A percentile compares a stretch with the other conserved stretches of the same genome.
phyloP scores from a whole-genome alignment of 2,113 vertebrate genomes.

The Petrocephalus zakoni region DNA sequence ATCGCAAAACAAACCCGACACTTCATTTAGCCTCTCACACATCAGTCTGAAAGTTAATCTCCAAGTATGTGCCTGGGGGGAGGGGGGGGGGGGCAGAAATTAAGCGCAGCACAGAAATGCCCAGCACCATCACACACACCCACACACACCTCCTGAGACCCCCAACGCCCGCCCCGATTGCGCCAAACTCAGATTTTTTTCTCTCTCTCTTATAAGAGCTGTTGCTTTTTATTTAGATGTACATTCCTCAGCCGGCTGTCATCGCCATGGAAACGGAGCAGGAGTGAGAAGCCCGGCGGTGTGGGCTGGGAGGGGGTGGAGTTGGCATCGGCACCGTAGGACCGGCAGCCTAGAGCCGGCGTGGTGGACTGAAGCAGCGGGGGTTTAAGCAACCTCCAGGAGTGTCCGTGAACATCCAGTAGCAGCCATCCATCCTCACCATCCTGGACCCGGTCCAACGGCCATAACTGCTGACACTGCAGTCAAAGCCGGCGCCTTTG shows the following conservation, averaged over 20 bases:
- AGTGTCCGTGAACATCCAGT: constrained; percentile 20
- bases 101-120: not conserved
- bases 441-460: not conserved
- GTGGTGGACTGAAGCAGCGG: constrained; percentile 28
- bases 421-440: not conserved
- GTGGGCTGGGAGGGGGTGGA: constrained; percentile 24
- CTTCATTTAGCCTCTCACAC: constrained; percentile 20
- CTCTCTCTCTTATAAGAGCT: constrained; percentile 18
- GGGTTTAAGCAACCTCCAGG: constrained; percentile 16
- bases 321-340: constrained; percentile 36
- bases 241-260: constrained; percentile 55
- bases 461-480: not conserved
- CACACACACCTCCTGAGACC: not conserved
- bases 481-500: not conserved
- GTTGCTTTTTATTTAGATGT: constrained; percentile 51
- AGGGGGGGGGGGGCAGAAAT: not conserved
- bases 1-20: constrained; percentile 18
- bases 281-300: constrained; percentile 43
- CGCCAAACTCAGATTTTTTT: constrained; percentile 20
- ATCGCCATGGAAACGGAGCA: constrained; percentile 68
- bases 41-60: constrained; percentile 9
- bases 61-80: not conserved
- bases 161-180: not conserved
- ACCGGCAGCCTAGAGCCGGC: constrained; percentile 28
- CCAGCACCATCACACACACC: not conserved